A percentile compares a stretch with the other conserved stretches of the same genome.
Conservation (phyloP, 2,797 vertebrate species). For the Cyclopterus lumpus region DNA sequence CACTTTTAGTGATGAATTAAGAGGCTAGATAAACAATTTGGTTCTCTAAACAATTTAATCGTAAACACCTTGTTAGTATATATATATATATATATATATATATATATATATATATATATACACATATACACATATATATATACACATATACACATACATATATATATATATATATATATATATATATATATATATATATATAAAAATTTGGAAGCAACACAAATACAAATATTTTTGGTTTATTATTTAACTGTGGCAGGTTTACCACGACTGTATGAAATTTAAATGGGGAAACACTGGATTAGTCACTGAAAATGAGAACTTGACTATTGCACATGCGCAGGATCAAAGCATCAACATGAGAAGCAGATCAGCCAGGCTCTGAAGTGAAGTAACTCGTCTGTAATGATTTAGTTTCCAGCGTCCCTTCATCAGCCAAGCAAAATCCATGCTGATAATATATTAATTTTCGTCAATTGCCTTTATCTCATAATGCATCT, state of each 20-base stretch:
- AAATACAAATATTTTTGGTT: background rate
- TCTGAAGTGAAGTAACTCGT: slow-evolving; percentile 14
- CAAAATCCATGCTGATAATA: slow-evolving; percentile 51
- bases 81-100: no score
- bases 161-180: no score
- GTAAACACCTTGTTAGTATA: background rate
- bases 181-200: no score
- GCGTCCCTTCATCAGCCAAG: slow-evolving; percentile 16
- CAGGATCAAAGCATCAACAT: slow-evolving; percentile 14
- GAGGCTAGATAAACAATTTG: background rate
- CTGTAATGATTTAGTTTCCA: slow-evolving; percentile 22
- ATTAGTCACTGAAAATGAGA: background rate
- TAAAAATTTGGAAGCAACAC: no score
- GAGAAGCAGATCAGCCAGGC: background rate
- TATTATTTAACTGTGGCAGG: background rate
- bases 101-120: no score
- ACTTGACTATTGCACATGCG: background rate
- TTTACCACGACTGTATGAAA: background rate
- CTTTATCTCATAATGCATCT: slow-evolving; percentile 66
- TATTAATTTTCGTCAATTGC: slow-evolving; percentile 61
- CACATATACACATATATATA: no score
- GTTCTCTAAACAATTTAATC: background rate
- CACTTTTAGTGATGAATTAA: background rate
- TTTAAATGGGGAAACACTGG: background rate
- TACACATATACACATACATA: no score